phyloP scores from a whole-genome alignment of 1,140 invertebrate genomes.

The Bombyx mori region DNA sequence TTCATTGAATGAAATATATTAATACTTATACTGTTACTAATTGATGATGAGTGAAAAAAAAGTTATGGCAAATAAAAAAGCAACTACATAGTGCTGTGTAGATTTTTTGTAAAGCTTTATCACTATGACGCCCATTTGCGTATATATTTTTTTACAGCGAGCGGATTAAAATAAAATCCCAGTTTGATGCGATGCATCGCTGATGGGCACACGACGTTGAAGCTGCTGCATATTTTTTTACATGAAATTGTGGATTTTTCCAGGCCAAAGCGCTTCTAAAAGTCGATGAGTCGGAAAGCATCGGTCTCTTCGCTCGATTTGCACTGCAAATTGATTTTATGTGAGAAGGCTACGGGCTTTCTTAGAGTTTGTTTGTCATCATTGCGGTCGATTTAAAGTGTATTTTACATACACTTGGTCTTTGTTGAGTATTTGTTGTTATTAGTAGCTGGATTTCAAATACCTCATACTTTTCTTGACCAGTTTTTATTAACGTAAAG shows the following conservation, averaged over 20 bases:
- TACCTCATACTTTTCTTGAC: too few relatives aligned
- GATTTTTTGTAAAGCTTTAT: too few relatives aligned
- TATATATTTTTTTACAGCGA: constrained; percentile 6
- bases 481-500: too few relatives aligned
- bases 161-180: constrained; percentile 22
- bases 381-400: background rate
- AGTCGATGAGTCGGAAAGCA: constrained; percentile 61
- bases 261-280: constrained; percentile 46
- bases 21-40: too few relatives aligned
- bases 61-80: too few relatives aligned
- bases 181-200: constrained; percentile 19
- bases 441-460: too few relatives aligned
- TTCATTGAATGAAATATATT: too few relatives aligned
- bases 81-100: too few relatives aligned
- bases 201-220: constrained; percentile 20
- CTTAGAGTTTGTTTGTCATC: constrained; percentile 36
- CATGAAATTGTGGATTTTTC: constrained; percentile 49
- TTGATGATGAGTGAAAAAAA: too few relatives aligned
- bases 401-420: background rate
- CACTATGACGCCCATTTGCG: too few relatives aligned
- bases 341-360: constrained; percentile 24
- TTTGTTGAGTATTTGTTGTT: background rate
- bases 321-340: constrained; percentile 65
- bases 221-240: constrained; percentile 37
- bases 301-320: constrained; percentile 60